phyloP scores from a whole-genome alignment of 2,888 invertebrate genomes.

The Buathra laborator region DNA sequence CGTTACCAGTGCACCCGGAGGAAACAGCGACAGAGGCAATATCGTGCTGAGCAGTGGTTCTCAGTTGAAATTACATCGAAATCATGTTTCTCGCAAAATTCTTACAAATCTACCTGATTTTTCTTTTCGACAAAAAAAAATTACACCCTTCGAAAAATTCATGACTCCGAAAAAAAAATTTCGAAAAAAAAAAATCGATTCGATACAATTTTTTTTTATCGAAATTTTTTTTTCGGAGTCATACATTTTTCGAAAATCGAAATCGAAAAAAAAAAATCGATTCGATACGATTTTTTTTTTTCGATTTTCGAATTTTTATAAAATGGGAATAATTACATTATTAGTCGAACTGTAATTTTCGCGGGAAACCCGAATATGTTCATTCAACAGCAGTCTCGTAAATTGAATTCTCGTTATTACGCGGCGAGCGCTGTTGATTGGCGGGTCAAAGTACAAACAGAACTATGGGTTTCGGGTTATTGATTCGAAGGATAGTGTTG shows the following conservation, averaged over 20 bases:
- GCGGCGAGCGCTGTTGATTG: neutral
- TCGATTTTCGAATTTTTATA: neutral
- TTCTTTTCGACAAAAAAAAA: neutral
- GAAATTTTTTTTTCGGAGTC: too few relatives aligned
- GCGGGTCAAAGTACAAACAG: neutral
- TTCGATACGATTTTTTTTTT: neutral
- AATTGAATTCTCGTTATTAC: neutral
- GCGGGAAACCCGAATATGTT: neutral
- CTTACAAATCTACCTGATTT: neutral
- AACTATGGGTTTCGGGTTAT: neutral
- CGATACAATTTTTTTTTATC: neutral
- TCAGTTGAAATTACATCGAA: slow-evolving; percentile 16
- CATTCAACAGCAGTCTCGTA: neutral
- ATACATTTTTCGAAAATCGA: too few relatives aligned
- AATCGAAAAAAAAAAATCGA: too few relatives aligned
- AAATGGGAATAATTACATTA: neutral
- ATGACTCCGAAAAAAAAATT: too few relatives aligned
- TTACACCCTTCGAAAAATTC: neutral
- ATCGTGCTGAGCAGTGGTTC: slow-evolving; percentile 48
- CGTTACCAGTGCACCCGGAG: slow-evolving; percentile 60
- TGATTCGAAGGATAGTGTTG: neutral
- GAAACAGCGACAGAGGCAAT: slow-evolving; percentile 36
- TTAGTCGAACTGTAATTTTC: neutral
- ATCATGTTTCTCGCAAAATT: slow-evolving; percentile 12
- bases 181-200: too few relatives aligned